Conservation (phyloP, 2,797 vertebrate genomes). For the Nyctalus aviator region DNA sequence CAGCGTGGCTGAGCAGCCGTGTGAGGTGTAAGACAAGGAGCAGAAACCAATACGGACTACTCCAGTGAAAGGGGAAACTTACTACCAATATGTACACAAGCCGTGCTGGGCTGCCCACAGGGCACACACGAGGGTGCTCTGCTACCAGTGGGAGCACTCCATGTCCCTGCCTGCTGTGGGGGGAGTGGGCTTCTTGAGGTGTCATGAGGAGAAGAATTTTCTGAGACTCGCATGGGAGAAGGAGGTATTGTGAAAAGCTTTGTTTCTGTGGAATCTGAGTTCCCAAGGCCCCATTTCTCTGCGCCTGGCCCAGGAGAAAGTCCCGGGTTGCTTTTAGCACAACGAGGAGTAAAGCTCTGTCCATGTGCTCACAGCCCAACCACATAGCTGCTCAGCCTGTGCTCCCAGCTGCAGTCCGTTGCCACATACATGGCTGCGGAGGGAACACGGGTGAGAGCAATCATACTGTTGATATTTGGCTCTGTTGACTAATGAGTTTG, state of each 20-base stretch:
- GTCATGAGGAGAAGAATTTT: background rate
- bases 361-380: background rate
- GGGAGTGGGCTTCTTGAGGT: background rate
- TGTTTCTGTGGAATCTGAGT: background rate
- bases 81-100: background rate
- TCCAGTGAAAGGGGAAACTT: background rate
- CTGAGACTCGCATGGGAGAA: background rate
- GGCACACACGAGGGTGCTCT: background rate
- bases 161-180: no score
- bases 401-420: background rate
- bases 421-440: background rate
- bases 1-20: background rate
- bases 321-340: background rate
- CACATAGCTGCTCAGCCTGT: background rate
- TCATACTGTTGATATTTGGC: no score
- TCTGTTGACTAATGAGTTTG: no score
- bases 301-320: background rate
- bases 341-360: background rate
- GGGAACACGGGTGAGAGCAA: background rate
- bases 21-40: background rate
- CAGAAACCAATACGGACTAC: background rate
- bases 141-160: no score
- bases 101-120: background rate
- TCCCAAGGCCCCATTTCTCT: background rate
- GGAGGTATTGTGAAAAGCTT: background rate